Base-by-base conservation (phyloP, 2,888 invertebrate genomes). In the Venustoraphidia nigricollis region DNA sequence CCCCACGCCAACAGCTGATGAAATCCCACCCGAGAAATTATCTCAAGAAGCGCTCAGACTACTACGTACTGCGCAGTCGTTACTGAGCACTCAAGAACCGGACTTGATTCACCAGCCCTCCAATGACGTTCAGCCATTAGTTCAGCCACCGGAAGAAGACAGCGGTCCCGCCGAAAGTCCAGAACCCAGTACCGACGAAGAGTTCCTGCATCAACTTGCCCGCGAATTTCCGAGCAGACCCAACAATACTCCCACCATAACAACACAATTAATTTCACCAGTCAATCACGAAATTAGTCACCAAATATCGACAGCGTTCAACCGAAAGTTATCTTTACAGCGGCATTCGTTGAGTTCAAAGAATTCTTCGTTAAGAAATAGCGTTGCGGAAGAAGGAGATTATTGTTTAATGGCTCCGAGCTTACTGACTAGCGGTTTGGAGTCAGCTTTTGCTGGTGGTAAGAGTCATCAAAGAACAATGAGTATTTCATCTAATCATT, bases 21-120 rank as follows among this genome's bases (percentile, higher is more conserved):
- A 74, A 53, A 62, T 73, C 27, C 70, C 74, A 55, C 76, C 78
- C 2, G 77, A 79, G 52, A 80, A 79, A 61, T 62, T 81, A 27
- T 73, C 78, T 1, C 76, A 78, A 58, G 81, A 81, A 63, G 79
- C 81, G 2, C 80, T 76, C 56, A 69, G 80, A 48, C 66, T 81
- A 51, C 69, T 78, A 56, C 69, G 80, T 52, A 81, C 79, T 27
- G 76, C 79, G 45, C 76, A 79, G 55, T 81, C 81, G 36, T 63
- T 81, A 48, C 60, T 81, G 51, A 69, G 71, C 55, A 80, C 77
- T 51, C 72, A 74, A 53, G 80, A 81, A 57, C 79, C 80, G 2
- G 76, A 76, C 54, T 61, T 79, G 38, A 67, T 70, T 11, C 64
- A 66, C 46, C 52, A 65, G 9, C 48, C 50, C 9, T 44, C 55